Evolutionary conservation across 2,888 invertebrate species (phyloP).

Genomic region (Oscheius sp.): DNA sequence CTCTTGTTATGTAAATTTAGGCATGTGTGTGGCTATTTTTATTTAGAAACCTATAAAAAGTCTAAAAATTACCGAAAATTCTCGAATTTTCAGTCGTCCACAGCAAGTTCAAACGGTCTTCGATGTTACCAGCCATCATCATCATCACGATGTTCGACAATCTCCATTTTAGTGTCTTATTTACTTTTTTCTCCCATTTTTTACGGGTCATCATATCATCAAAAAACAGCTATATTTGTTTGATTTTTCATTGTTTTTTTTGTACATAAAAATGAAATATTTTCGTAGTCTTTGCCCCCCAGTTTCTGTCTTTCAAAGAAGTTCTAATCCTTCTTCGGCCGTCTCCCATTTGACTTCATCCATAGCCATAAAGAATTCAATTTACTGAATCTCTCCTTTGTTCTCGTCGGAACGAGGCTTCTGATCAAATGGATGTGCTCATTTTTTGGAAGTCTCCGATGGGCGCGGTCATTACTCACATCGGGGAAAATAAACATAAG

Average conservation of each 20-base stretch:
- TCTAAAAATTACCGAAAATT: not conserved
- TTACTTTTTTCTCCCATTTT: not conserved
- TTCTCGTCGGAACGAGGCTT: conserved; percentile 8
- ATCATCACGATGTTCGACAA: conserved; percentile 12
- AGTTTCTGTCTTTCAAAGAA: too few species aligned
- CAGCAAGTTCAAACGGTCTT: conserved; percentile 13
- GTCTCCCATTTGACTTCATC: too few species aligned
- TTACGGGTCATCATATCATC: conserved; percentile 8
- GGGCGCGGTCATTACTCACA: not conserved
- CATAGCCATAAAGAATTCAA: conserved; percentile 15
- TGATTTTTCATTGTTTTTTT: too few species aligned
- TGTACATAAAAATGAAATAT: too few species aligned
- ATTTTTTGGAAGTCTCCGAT: not conserved
- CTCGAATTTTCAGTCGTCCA: conserved; percentile 10
- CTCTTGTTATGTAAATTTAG: not conserved
- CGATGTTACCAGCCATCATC: conserved; percentile 2
- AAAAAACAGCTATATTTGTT: not conserved
- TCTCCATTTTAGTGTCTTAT: conserved; percentile 23
- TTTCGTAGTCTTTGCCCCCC: too few species aligned
- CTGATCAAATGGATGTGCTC: too few species aligned
- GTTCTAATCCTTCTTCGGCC: too few species aligned
- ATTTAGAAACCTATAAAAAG: not conserved
- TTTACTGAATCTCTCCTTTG: conserved; percentile 12
- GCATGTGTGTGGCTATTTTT: conserved; percentile 8
- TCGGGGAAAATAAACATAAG: not conserved